Evolutionary conservation across 2,113 vertebrate genomes (phyloP), one percentile per base, ranked within the genome.

Genomic region (Lophius piscatorius): DNA sequence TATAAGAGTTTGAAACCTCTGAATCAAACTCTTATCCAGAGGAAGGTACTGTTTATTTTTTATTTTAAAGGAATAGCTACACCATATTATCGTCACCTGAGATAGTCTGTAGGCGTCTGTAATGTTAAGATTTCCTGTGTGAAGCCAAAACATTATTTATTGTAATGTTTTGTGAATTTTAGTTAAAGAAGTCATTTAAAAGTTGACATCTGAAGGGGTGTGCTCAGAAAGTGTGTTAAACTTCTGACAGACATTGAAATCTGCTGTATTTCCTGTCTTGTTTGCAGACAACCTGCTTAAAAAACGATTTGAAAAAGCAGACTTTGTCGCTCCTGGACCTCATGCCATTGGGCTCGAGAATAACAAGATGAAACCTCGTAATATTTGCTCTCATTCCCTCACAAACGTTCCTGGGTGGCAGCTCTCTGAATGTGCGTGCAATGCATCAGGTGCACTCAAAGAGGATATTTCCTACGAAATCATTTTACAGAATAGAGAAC

Each of bases 201-300:
- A n/a, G n/a, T n/a, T n/a, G n/a, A n/a, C n/a, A n/a, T n/a, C n/a
- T n/a, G n/a, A n/a, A n/a, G n/a, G n/a, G n/a, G n/a, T n/a, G n/a
- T n/a, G n/a, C n/a, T n/a, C n/a, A n/a, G n/a, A n/a, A n/a, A n/a
- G n/a, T n/a, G n/a, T n/a, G n/a, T n/a, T n/a, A n/a, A n/a, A n/a
- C n/a, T n/a, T n/a, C n/a, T n/a, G n/a, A n/a, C 59, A 22, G 26
- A 50, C 14, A 2, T 20, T 9, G 34, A 48, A 29, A 13, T 69
- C 48, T 40, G 7, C 33, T 56, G 4, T n/a, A n/a, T n/a, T n/a
- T n/a, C n/a, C 29, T 69, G 54, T 81, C 39, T 66, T 72, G 38
- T 87, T 89, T 86, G 31, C 81, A 91, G 87, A 86, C 16, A 63
- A 40, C 39, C 68, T 80, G 63, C 14, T 88, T 63, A 83, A 59